These are phyloP conservation scores for Stichopus horrens DNA, from an alignment of 53 echinoderm and acorn worm species.

Conservation along the genomic window DNA sequence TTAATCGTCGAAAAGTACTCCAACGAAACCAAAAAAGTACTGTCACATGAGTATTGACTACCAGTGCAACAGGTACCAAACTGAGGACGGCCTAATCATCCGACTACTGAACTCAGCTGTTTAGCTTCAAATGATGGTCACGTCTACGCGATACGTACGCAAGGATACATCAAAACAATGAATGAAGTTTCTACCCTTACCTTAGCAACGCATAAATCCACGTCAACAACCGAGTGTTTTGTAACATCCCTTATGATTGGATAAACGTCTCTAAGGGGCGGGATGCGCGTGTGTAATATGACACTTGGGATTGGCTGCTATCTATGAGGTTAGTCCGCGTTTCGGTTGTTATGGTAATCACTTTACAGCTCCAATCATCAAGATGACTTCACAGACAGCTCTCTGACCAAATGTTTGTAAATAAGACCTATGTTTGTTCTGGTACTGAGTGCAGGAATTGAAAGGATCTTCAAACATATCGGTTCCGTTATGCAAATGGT, in stretches of 20 bases:
- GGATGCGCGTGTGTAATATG: conserved; percentile 45
- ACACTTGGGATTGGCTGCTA: conserved; percentile 43
- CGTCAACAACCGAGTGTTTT: conserved; percentile 26
- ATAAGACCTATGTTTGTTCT: conserved; percentile 1
- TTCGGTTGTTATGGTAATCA: conserved; percentile 38
- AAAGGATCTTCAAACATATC: background rate
- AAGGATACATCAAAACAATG: conserved; percentile 36
- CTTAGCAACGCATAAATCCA: conserved; percentile 28
- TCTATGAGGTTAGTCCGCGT: background rate
- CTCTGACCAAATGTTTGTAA: conserved; percentile 4
- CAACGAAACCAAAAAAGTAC: no score
- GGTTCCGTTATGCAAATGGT: background rate
- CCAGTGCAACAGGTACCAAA: no score
- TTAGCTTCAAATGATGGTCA: conserved; percentile 40
- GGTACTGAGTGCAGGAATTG: background rate
- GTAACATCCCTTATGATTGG: conserved; percentile 30
- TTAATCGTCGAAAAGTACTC: no score
- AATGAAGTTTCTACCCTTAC: conserved; percentile 4
- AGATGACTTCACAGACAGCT: background rate
- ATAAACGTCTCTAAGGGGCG: conserved; percentile 46
- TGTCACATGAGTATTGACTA: no score
- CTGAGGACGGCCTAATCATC: background rate
- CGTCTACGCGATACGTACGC: background rate
- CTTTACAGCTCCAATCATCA: background rate
- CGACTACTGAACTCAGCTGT: conserved; percentile 34